Conservation (phyloP, 2,113 vertebrate species). For the Alethe castanea region DNA sequence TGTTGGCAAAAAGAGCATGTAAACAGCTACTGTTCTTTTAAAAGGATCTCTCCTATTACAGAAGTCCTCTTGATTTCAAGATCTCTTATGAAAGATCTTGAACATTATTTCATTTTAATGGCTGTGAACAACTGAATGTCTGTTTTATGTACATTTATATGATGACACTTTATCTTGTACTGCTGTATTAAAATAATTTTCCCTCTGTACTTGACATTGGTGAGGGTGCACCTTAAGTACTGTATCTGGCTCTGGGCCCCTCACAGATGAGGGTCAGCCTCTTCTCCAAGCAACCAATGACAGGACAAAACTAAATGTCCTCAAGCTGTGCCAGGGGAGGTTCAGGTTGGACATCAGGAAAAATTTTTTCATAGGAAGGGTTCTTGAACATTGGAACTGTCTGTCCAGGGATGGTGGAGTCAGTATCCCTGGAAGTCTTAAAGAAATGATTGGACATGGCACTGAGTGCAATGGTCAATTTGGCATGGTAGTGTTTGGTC, state of each 20-base stretch:
- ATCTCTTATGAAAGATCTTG: background rate
- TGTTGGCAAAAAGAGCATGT: background rate
- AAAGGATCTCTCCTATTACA: background rate
- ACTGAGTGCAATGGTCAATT: background rate
- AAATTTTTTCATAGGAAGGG: rapidly evolving
- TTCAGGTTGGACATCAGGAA: background rate
- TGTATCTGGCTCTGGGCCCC: background rate
- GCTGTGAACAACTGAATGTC: background rate
- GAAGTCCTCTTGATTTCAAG: background rate
- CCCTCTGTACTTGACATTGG: background rate
- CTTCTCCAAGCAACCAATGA: background rate
- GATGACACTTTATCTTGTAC: background rate
- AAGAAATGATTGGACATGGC: background rate
- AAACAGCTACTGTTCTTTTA: background rate
- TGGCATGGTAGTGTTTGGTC: background rate
- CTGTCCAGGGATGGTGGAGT: background rate
- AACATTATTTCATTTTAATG: background rate
- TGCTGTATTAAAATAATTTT: background rate
- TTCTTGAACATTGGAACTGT: background rate
- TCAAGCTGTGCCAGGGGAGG: background rate
- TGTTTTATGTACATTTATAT: background rate
- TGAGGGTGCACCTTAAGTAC: background rate
- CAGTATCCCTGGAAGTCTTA: background rate
- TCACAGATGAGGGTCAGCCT: background rate
- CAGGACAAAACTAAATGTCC: background rate